Evolutionary conservation across 37 sponge, comb jelly and placozoan species (phyloP), one percentile per base, ranked within the genome.

Genomic region (Tethya wilhelma): DNA sequence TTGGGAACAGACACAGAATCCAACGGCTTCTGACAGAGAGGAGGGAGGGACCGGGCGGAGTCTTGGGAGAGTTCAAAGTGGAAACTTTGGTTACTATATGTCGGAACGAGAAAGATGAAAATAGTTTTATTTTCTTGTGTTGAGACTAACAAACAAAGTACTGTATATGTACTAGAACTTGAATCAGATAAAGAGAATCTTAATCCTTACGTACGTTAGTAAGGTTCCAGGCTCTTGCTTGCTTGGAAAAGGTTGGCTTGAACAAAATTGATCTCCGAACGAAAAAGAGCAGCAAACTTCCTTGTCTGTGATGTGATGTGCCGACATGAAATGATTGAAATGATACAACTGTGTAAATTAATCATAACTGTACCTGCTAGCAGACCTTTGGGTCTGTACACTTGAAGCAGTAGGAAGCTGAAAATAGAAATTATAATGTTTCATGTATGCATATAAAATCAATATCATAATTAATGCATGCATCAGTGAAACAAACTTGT

Each of bases 11-110:
- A 64, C 3, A n/a, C 26, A 46, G 69, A 67, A n/a, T 60, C 33
- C 25, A 40, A 12, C 12, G 78, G 63, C n/a, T 4, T 29, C 19
- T 60, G 43, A 7, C 56, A 44, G 44, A 28, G 17, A 25, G 78
- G 63, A 25, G 80, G 75, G 23, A 87, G 81, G 0, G n/a, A 4
- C 44, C 44, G 31, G 19, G 56, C 83, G 36, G 71, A 74, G 3
- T 74, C 66, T 22, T 91, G 79, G 44, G 83, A 76, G 62, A 91
- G 69, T 11, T 59, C 22, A 25, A 91, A 86, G 44, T 73, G 69
- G 42, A 91, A 91, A 31, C 41, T 56, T 20, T 86, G 87, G 44
- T 58, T 25, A n/a, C 83, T 80, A 58, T 14, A 41, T 49, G 14
- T 49, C n/a, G n/a, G n/a, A n/a, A n/a, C n/a, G n/a, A n/a, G n/a